A percentile compares a stretch with the other conserved stretches of the same genome.
Conservation (phyloP, 2,113 vertebrate genomes). For the Proteles cristata region DNA sequence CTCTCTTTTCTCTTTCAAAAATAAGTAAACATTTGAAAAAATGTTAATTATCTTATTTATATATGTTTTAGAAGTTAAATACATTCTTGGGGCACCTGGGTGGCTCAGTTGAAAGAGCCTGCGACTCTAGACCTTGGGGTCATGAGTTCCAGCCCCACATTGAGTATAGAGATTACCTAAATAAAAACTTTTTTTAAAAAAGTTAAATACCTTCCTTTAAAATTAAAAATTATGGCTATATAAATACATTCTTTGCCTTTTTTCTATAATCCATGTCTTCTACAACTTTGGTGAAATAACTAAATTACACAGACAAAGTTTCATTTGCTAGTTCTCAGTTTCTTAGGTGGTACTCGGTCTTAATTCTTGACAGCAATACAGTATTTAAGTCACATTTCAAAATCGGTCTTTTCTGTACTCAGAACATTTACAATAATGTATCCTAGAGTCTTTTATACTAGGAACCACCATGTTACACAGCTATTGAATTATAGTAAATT, state of each 20-base stretch:
- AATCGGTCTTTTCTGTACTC: not conserved
- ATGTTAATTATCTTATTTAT: not conserved
- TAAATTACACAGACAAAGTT: not conserved
- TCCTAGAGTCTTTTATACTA: conserved; percentile 1
- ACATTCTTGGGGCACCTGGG: not conserved
- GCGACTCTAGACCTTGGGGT: no score
- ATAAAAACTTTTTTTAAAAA: not conserved
- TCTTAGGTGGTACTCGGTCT: not conserved
- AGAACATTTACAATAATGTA: conserved; percentile 10
- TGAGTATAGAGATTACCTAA: no score
- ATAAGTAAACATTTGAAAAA: no score
- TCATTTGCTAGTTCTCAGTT: not conserved
- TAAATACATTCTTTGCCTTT: conserved; percentile 19
- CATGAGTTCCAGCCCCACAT: no score
- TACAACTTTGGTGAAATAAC: not conserved
- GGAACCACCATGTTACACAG: not conserved
- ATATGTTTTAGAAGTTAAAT: not conserved
- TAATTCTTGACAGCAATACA: not conserved
- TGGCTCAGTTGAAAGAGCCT: no score
- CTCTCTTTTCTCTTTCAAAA: no score
- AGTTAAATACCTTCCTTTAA: not conserved
- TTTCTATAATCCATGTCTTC: not conserved
- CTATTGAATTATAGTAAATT: conserved; percentile 22
- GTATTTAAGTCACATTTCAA: not conserved
- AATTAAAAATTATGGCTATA: not conserved